A percentile compares a stretch with the other conserved stretches of the same genome.
These are phyloP conservation scores for Cremastinae sp. DNA, from an alignment of 2,888 invertebrate genomes.

Conservation along the genomic window DNA sequence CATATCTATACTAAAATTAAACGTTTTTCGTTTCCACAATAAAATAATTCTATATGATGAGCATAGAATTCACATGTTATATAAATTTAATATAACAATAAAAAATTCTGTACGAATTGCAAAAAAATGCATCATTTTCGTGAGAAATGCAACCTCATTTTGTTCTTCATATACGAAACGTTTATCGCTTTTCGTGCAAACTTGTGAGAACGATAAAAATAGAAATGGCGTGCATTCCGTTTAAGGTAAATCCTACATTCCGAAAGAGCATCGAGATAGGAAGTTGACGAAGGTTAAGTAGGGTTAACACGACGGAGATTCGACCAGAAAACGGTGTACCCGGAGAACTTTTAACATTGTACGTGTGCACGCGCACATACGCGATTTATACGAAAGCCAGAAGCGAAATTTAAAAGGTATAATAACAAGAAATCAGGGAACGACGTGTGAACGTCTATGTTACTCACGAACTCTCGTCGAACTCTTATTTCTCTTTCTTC, in stretches of 20 bases:
- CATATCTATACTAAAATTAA: too few species aligned
- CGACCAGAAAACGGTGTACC: slow-evolving; percentile 16
- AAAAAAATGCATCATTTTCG: too few species aligned
- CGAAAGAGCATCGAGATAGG: slow-evolving; percentile 41
- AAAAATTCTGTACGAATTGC: too few species aligned
- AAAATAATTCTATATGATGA: too few species aligned
- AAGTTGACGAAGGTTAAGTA: slow-evolving; percentile 59
- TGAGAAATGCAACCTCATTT: not conserved
- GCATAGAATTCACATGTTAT: too few species aligned
- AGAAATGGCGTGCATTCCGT: slow-evolving; percentile 36
- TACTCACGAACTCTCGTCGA: slow-evolving; percentile 57
- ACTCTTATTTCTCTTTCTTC: slow-evolving; percentile 11
- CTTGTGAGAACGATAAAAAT: slow-evolving; percentile 30
- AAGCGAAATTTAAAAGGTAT: slow-evolving; percentile 53
- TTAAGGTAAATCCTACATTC: slow-evolving; percentile 18
- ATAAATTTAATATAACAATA: slow-evolving; percentile 10
- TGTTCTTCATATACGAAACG: not conserved
- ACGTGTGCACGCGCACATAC: not conserved
- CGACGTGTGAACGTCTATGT: slow-evolving; percentile 61
- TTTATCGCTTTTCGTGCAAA: slow-evolving; percentile 3
- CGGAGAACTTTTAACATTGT: not conserved
- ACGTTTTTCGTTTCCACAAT: too few species aligned
- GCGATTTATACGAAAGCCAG: slow-evolving; percentile 17
- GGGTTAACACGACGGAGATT: slow-evolving; percentile 55
- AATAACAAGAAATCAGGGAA: slow-evolving; percentile 60